Conservation (phyloP, 2,113 vertebrate species). For the Urocolius indicus region DNA sequence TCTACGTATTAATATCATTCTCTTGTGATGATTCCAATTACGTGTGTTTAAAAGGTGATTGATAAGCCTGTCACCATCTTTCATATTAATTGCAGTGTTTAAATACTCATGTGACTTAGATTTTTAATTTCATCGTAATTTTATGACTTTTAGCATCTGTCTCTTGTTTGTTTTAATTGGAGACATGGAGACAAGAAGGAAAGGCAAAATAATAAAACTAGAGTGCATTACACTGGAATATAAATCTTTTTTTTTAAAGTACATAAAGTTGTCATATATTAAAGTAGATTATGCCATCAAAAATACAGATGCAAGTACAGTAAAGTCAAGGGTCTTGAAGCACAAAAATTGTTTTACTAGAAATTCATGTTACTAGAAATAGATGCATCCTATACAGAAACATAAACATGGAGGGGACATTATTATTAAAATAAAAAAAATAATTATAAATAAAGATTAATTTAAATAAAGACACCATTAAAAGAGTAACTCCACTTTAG, state of each 20-base stretch:
- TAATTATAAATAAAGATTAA: neutral
- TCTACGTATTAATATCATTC: neutral
- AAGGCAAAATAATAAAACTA: conserved; percentile 5
- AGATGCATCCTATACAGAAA: neutral
- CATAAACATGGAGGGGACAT: neutral
- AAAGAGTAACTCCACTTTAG: neutral
- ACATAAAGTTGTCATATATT: neutral
- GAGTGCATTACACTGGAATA: neutral
- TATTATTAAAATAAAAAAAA: neutral
- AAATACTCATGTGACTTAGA: neutral
- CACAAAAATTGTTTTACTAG: neutral
- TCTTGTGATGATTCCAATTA: neutral
- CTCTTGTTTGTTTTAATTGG: neutral
- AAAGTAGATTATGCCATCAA: neutral
- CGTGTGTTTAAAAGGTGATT: neutral
- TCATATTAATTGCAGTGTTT: neutral
- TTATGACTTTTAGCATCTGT: neutral
- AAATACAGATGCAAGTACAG: neutral
- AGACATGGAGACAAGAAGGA: neutral
- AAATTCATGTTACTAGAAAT: neutral
- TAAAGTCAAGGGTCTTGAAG: neutral
- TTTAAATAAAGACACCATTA: neutral
- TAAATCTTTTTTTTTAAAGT: neutral
- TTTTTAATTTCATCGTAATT: neutral
- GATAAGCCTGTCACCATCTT: neutral